phyloP scores from a whole-genome alignment of 2,113 vertebrate species.

The Chaenocephalus aceratus region DNA sequence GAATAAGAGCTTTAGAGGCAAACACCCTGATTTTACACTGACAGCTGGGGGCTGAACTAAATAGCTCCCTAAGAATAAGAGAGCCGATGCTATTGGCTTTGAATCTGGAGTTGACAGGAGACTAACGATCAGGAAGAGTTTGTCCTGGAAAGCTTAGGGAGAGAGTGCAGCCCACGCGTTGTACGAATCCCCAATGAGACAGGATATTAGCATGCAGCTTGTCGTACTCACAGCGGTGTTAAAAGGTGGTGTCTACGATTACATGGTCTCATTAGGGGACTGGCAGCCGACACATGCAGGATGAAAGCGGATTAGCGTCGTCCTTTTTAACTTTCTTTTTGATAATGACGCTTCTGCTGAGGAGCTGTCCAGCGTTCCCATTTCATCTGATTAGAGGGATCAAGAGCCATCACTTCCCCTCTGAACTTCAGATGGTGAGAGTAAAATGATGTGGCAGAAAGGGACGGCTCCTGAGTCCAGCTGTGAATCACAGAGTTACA shows the following conservation, averaged over 20 bases:
- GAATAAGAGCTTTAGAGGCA: not conserved
- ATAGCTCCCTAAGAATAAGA: not conserved
- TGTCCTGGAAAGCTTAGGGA: not conserved
- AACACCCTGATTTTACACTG: no score
- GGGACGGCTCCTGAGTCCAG: slow-evolving; percentile 9
- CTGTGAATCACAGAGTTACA: not conserved
- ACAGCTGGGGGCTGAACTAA: not conserved
- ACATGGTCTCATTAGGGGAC: slow-evolving; percentile 16
- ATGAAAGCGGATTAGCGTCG: slow-evolving; percentile 48
- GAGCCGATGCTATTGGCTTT: slow-evolving; percentile 2
- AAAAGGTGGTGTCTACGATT: slow-evolving; percentile 9
- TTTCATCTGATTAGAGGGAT: slow-evolving; percentile 66
- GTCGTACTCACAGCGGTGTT: not conserved
- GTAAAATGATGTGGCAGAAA: slow-evolving; percentile 56
- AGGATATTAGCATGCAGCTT: not conserved
- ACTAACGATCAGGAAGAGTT: slow-evolving; percentile 16
- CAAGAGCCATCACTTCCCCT: slow-evolving; percentile 57
- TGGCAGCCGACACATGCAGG: slow-evolving; percentile 25
- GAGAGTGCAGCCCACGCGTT: not conserved
- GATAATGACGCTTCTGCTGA: slow-evolving; percentile 41
- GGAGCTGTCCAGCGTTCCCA: slow-evolving; percentile 46
- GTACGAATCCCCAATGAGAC: not conserved
- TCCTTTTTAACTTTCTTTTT: not conserved
- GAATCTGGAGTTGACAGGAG: not conserved
- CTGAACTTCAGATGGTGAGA: slow-evolving; percentile 54